Conservation (phyloP, 2,113 vertebrate species). For the Gracilinanus agilis region DNA sequence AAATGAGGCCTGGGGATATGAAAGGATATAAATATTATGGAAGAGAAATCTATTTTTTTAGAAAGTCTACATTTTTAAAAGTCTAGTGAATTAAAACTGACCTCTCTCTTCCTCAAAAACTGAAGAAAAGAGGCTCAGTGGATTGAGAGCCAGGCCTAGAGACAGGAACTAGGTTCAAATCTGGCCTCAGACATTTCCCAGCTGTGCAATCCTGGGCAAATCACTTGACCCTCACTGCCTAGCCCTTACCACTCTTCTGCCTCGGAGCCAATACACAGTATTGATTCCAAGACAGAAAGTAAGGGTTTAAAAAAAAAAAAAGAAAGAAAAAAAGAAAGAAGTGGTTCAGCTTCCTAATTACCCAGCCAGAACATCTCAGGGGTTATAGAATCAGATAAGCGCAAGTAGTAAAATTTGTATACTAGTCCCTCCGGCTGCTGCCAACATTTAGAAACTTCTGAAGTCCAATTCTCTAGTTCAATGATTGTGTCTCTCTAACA, state of each 20-base stretch:
- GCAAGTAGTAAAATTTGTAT: neutral
- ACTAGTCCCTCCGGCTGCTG: neutral
- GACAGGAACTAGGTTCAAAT: too few species aligned
- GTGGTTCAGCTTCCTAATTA: too few species aligned
- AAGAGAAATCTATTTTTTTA: neutral
- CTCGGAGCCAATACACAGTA: too few species aligned
- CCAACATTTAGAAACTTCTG: neutral
- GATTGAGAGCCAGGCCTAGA: too few species aligned
- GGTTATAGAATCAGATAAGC: neutral
- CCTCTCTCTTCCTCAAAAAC: conserved; percentile 28
- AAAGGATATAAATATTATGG: neutral
- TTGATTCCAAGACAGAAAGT: too few species aligned
- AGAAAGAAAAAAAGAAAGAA: too few species aligned
- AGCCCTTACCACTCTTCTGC: too few species aligned
- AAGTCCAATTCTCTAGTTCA: neutral
- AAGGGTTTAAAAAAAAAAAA: too few species aligned
- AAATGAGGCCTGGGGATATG: neutral
- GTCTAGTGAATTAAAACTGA: neutral
- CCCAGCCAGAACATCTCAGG: neutral
- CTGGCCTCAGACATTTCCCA: too few species aligned
- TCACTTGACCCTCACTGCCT: too few species aligned
- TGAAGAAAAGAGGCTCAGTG: too few species aligned
- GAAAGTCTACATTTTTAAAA: neutral
- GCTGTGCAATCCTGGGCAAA: too few species aligned
- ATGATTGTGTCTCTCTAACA: neutral